A percentile compares a stretch with the other conserved stretches of the same genome.
Conservation (phyloP, 1,140 invertebrate genomes). For the Macrobrachium nipponense region DNA sequence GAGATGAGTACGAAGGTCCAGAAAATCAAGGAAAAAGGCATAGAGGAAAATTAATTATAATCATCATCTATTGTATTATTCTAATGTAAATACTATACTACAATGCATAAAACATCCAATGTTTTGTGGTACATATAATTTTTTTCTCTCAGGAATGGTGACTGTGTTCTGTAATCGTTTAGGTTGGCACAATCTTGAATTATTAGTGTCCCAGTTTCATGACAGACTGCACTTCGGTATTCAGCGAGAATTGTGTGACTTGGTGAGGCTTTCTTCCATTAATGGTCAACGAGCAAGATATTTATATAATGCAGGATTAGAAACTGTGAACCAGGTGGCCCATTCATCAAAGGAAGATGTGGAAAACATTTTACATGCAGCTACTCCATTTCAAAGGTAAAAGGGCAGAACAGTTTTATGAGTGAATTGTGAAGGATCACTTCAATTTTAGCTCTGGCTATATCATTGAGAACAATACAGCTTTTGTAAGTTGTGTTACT, state of each 20-base stretch:
- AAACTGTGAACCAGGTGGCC: slow-evolving; percentile 82
- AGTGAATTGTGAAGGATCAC: no score
- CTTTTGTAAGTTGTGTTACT: neutral
- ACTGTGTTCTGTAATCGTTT: slow-evolving; percentile 91
- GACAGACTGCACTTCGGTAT: slow-evolving; percentile 94
- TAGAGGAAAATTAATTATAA: no score
- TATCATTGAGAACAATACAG: neutral
- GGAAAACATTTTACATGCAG: slow-evolving; percentile 82
- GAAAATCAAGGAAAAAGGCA: no score
- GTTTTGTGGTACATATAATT: neutral
- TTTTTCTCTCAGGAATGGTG: slow-evolving; percentile 80
- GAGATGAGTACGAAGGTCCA: no score
- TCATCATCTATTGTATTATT: no score
- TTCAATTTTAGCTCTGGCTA: neutral
- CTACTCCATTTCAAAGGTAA: slow-evolving; percentile 84
- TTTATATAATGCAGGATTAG: slow-evolving; percentile 87
- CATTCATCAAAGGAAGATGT: slow-evolving; percentile 77
- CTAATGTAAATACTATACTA: no score
- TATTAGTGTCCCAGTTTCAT: slow-evolving; percentile 93
- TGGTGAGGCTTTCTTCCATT: slow-evolving; percentile 86
- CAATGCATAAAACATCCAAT: no score
- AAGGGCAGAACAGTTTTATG: no score
- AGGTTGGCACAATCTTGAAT: slow-evolving; percentile 92
- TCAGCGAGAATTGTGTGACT: slow-evolving; percentile 89
- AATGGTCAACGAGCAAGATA: slow-evolving; percentile 87